Base-by-base conservation (phyloP, 2,113 vertebrate species). In the Planiliza haematocheilus region DNA sequence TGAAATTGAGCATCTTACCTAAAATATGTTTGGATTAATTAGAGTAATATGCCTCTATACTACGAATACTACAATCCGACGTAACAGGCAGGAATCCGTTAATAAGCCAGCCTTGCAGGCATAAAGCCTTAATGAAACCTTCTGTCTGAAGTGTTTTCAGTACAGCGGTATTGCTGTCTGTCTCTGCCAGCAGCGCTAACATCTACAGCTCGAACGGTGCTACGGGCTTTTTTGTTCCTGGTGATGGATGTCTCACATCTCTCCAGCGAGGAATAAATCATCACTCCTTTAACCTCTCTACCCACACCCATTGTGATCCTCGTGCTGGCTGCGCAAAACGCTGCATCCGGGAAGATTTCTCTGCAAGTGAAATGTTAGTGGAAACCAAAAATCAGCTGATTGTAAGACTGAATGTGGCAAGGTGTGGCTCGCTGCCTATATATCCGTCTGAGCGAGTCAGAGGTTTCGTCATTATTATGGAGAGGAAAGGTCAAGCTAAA, bases 401-500 rank as follows among this genome's bases (percentile, higher is more conserved):
- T 42, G 30, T 52, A 18, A 34, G 56, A 49, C 21, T 55, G 59
- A 1, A 42, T 49, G 78, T 60, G 67, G 20, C 30, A 18, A 86
- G 83, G 74, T 84, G 83, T 77, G 81, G 71, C 78, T 70, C 63
- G 0, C 55, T n/a, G 68, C 17, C 52, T 59, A 0, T 13, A 42
- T 55, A 24, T 72, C 51, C 9, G 45, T 60, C 39, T 51, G 56
- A 55, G 3, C 12, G 20, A 45, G 20, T 45, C 36, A 64, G 21
- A 45, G 37, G 43, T 61, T 45, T 48, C 24, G 9, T 67, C 52
- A 55, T 68, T 38, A 30, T 24, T 34, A 8, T 2, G 48, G 53
- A 55, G 52, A 58, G 36, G 42, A 84, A 81, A 81, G 70, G 84
- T 78, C 70, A 49, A 1, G 52, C 60, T 78, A 52, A 81, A 83